phyloP scores from a whole-genome alignment of 1,140 invertebrate genomes.

The Leptonema lineaticorne region DNA sequence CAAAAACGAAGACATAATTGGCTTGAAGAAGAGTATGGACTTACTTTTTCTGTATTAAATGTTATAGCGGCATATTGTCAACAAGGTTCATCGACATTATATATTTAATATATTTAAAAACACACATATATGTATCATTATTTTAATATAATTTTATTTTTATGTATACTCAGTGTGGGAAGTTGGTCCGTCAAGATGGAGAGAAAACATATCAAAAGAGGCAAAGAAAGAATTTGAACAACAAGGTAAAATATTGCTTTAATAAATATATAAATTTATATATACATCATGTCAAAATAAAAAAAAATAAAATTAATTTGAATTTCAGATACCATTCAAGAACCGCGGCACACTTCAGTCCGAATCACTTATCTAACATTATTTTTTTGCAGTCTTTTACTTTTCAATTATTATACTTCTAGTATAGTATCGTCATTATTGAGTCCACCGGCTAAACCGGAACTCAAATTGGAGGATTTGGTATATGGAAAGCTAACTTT shows the following conservation, averaged over 20 bases:
- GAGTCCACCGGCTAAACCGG: conserved; percentile 47
- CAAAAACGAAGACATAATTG: conserved; percentile 13
- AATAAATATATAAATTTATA: background rate
- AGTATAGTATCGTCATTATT: conserved; percentile 54
- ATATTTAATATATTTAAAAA: background rate
- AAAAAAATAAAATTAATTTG: too few species aligned
- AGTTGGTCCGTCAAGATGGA: conserved; percentile 3
- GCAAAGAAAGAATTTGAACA: background rate
- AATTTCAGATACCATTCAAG: conserved; percentile 20
- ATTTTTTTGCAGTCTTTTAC: conserved; percentile 49
- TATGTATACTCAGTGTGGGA: conserved; percentile 6
- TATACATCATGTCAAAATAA: too few species aligned
- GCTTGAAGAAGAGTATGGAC: background rate
- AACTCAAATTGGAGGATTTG: conserved; percentile 47
- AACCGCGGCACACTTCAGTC: conserved; percentile 23
- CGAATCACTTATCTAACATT: conserved; percentile 46
- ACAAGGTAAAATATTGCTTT: background rate
- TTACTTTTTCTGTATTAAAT: conserved; percentile 13
- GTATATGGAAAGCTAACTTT: conserved; percentile 49
- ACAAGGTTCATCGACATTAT: conserved; percentile 20
- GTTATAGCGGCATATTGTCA: conserved; percentile 36
- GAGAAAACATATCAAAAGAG: background rate
- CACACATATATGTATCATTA: background rate
- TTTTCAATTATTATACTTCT: conserved; percentile 56
- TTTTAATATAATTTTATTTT: background rate